A percentile compares a stretch with the other conserved stretches of the same genome.
Evolutionary conservation across 2,888 invertebrate species (phyloP).

Genomic region (Rhodophaea formosa): DNA sequence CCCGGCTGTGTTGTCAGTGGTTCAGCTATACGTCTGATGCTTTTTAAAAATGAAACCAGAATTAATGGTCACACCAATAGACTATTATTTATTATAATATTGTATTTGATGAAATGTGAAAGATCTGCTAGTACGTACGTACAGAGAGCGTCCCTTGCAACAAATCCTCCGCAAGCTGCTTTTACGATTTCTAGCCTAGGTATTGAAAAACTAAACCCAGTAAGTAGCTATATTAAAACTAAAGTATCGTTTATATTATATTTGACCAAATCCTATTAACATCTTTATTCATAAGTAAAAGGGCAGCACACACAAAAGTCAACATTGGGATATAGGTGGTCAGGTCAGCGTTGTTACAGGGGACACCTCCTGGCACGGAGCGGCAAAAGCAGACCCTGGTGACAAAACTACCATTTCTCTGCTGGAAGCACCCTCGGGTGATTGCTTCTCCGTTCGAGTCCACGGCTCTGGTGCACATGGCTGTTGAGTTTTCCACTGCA

Average conservation of each 20-base stretch:
- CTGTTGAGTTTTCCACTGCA: slow-evolving; percentile 84
- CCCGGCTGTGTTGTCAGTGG: too few relatives aligned
- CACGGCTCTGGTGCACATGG: slow-evolving; percentile 85
- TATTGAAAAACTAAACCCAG: too few relatives aligned
- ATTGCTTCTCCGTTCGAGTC: slow-evolving; percentile 66
- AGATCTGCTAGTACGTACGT: too few relatives aligned
- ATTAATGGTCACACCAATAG: too few relatives aligned
- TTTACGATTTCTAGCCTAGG: too few relatives aligned
- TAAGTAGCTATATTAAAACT: too few relatives aligned
- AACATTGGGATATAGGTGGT: background rate
- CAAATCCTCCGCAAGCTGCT: too few relatives aligned
- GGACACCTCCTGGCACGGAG: slow-evolving; percentile 57
- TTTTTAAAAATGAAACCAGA: too few relatives aligned
- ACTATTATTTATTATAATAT: too few relatives aligned
- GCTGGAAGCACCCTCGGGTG: slow-evolving; percentile 81
- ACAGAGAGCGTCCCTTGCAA: too few relatives aligned
- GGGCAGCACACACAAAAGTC: background rate
- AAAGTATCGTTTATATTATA: background rate
- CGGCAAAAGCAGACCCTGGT: slow-evolving; percentile 68
- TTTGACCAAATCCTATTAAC: background rate
- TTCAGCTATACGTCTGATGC: too few relatives aligned
- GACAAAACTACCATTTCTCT: slow-evolving; percentile 62
- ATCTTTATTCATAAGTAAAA: slow-evolving; percentile 4
- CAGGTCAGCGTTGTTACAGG: slow-evolving; percentile 53
- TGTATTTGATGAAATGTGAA: too few relatives aligned